Base-by-base conservation (phyloP, 1,140 invertebrate species). In the Propsilocerus akamusi region DNA sequence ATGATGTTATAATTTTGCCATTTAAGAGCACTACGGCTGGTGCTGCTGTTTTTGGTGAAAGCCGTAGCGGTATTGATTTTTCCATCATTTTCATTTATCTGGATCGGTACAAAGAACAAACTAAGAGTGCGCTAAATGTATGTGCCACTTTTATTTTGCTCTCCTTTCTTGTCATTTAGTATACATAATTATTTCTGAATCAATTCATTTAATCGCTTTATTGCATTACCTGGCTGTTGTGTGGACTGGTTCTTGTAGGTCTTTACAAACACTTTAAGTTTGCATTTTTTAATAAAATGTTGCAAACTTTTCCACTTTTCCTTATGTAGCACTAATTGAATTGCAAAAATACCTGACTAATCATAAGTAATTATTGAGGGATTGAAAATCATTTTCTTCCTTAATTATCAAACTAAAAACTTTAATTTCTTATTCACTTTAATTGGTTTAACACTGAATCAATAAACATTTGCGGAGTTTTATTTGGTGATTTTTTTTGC, bases 61-160 rank as follows among this genome's bases (percentile, higher is more conserved):
- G n/a, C n/a, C n/a, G n/a, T n/a, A n/a, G n/a, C n/a, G n/a, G n/a
- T 41, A 41, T 41, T 41, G 34, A 41, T 41, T 41, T 41, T 37
- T 41, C 22, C 17, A 41, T 41, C 34, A 41, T 41, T 41, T 41
- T 41, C 34, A 20, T 14, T 20, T 17, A 8, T 41, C 12, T 41
- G 34, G n/a, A n/a, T n/a, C n/a, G n/a, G n/a, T n/a, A n/a, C n/a
- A n/a, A n/a, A n/a, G n/a, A n/a, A n/a, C n/a, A n/a, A n/a, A n/a
- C n/a, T 41, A 20, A 20, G 34, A 20, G 34, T 20, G 6, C 22
- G 34, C 34, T 20, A 41, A 41, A 41, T 41, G 5, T 41, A 20
- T 41, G 34, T 41, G 17, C 34, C 34, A 41, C 22, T 41, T 41
- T 41, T 8, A 41, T 17, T 41, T 20, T 41, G 17, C 14, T 20